phyloP scores from a whole-genome alignment of 2,888 invertebrate species.

The Stegana nigrithorax region DNA sequence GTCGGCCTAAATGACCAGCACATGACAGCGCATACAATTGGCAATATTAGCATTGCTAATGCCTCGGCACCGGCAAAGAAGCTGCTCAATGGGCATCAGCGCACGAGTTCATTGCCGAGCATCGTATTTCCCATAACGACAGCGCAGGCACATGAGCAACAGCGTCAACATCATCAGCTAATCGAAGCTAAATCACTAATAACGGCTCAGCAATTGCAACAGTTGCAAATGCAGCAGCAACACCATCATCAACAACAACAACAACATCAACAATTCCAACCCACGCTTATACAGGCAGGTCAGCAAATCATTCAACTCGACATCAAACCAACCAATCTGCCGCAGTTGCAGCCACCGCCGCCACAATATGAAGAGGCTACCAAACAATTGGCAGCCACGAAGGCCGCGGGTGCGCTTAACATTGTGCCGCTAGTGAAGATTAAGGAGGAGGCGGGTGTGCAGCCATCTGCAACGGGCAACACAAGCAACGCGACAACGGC shows the following conservation, averaged over 20 bases:
- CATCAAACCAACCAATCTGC: constrained; percentile 67
- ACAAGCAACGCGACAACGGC: constrained; percentile 7
- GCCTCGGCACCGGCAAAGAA: constrained; percentile 62
- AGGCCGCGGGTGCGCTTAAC: constrained; percentile 49
- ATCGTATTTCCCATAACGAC: constrained; percentile 70
- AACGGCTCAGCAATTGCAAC: constrained; percentile 47
- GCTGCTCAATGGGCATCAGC: constrained; percentile 70
- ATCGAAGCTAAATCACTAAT: constrained; percentile 31
- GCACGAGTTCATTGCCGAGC: constrained; percentile 73
- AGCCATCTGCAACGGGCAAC: background rate
- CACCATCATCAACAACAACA: constrained; percentile 39
- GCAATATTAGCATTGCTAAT: constrained; percentile 57
- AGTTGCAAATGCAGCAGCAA: constrained; percentile 45
- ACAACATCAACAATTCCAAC: constrained; percentile 46
- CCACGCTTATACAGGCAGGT: constrained; percentile 46
- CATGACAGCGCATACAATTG: constrained; percentile 63
- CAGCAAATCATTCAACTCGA: constrained; percentile 60
- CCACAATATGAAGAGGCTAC: constrained; percentile 81
- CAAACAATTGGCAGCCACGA: constrained; percentile 70
- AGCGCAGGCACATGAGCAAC: constrained; percentile 59
- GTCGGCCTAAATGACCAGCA: constrained; percentile 70
- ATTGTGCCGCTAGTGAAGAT: constrained; percentile 51
- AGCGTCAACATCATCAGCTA: constrained; percentile 45
- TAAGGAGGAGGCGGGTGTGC: constrained; percentile 45
- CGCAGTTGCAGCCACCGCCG: constrained; percentile 72